Conservation (phyloP, 2,888 invertebrate genomes). For the Pycnomerus fuliginosus region DNA sequence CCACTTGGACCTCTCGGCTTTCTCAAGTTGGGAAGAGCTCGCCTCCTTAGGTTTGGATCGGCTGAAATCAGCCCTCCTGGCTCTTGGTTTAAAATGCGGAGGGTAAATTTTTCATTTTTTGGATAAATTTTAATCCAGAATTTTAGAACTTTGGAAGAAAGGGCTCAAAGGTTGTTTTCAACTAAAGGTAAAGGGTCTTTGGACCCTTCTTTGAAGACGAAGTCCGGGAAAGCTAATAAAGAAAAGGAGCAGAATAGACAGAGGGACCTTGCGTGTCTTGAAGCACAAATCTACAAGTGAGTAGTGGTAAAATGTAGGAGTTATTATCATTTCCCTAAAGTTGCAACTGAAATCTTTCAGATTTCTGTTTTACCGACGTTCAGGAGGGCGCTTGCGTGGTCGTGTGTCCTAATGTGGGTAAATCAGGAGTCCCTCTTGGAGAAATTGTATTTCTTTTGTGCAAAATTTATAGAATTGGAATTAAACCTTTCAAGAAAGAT, state of each 20-base stretch:
- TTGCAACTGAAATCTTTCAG: too few relatives aligned
- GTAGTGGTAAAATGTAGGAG: too few relatives aligned
- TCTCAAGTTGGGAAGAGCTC: slow-evolving; percentile 95
- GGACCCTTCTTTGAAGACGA: slow-evolving; percentile 88
- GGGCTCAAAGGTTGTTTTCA: slow-evolving; percentile 93
- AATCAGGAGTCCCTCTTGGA: too few relatives aligned
- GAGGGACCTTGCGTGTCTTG: slow-evolving; percentile 83
- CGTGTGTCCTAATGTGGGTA: too few relatives aligned
- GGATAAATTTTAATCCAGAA: background rate
- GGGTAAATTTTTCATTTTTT: slow-evolving; percentile 60
- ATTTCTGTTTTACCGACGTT: too few relatives aligned
- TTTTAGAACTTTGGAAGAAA: slow-evolving; percentile 83
- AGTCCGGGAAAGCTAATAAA: slow-evolving; percentile 67
- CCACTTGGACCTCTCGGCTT: slow-evolving; percentile 96
- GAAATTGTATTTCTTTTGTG: too few relatives aligned
- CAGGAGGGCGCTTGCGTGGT: too few relatives aligned
- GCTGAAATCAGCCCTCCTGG: slow-evolving; percentile 95
- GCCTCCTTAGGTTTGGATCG: slow-evolving; percentile 96
- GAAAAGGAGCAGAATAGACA: slow-evolving; percentile 69
- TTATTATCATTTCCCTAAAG: too few relatives aligned
- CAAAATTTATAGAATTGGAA: too few relatives aligned
- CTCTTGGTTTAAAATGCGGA: slow-evolving; percentile 95
- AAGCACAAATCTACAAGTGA: slow-evolving; percentile 84
- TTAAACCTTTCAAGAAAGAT: too few relatives aligned
- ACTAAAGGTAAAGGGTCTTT: slow-evolving; percentile 94